Conservation (phyloP, 2,888 invertebrate species). For the Marasmarcha lunaedactyla region DNA sequence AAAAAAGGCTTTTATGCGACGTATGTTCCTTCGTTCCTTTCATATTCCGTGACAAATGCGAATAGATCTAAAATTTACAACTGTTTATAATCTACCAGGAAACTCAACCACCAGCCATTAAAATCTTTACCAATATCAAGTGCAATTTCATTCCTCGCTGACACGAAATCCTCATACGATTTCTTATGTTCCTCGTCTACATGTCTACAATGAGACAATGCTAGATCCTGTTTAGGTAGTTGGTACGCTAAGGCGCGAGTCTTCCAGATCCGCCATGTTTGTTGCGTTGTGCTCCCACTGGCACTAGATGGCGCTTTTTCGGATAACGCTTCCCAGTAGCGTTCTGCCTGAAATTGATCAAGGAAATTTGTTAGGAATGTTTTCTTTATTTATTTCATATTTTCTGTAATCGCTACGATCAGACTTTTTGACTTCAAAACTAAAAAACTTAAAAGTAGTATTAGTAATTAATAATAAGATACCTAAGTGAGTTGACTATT, state of each 20-base stretch:
- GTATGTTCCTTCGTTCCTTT: too few relatives aligned
- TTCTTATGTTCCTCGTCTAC: constrained; percentile 81
- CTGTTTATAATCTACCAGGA: too few relatives aligned
- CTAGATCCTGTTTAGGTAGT: constrained; percentile 94
- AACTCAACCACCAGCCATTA: not conserved
- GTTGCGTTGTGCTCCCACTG: constrained; percentile 49
- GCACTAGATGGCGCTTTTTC: constrained; percentile 70
- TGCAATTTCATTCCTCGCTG: constrained; percentile 94
- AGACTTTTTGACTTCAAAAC: too few relatives aligned
- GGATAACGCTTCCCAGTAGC: constrained; percentile 90
- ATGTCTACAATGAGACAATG: constrained; percentile 89
- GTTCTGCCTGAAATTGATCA: constrained; percentile 80
- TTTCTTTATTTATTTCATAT: too few relatives aligned
- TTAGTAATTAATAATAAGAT: too few relatives aligned
- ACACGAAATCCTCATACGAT: constrained; percentile 94
- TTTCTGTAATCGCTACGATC: too few relatives aligned
- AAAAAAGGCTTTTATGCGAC: too few relatives aligned
- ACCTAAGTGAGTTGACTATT: too few relatives aligned
- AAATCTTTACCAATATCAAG: constrained; percentile 86
- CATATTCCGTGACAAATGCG: too few relatives aligned
- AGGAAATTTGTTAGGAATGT: constrained; percentile 10
- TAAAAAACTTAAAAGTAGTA: too few relatives aligned
- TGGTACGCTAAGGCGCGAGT: constrained; percentile 80
- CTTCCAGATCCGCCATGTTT: constrained; percentile 55
- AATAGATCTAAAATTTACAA: too few relatives aligned